Conservation (phyloP, 2,888 invertebrate genomes). For the Tiliacea aurago region DNA sequence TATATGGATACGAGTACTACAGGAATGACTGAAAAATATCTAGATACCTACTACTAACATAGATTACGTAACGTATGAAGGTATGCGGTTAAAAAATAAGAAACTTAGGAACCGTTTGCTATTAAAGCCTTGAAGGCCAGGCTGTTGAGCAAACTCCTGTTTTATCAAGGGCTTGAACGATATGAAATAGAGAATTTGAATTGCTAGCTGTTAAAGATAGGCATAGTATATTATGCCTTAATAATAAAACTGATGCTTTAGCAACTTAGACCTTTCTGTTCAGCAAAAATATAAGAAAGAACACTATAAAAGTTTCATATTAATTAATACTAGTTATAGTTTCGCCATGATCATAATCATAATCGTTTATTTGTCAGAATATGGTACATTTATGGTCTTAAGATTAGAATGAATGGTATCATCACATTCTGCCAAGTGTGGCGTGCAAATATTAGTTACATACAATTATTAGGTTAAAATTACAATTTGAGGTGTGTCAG, state of each 20-base stretch:
- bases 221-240: background rate
- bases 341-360: too few species aligned
- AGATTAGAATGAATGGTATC: too few species aligned
- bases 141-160: conserved; percentile 23
- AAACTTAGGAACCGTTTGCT: background rate
- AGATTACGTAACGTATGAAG: background rate
- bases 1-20: background rate
- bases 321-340: too few species aligned
- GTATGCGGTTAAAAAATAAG: background rate
- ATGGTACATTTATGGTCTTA: too few species aligned
- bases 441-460: too few species aligned
- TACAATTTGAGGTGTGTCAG: too few species aligned
- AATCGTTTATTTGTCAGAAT: too few species aligned
- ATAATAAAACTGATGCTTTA: background rate
- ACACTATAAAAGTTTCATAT: background rate
- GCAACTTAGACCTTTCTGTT: background rate
- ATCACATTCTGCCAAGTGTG: too few species aligned
- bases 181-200: conserved; percentile 2
- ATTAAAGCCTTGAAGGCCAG: conserved; percentile 1
- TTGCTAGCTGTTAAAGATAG: background rate
- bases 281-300: background rate
- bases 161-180: conserved; percentile 41
- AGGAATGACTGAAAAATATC: background rate
- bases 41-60: conserved; percentile 5
- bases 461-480: too few species aligned